Base-by-base conservation (phyloP, 2,888 invertebrate genomes). In the Tenthredo notha region DNA sequence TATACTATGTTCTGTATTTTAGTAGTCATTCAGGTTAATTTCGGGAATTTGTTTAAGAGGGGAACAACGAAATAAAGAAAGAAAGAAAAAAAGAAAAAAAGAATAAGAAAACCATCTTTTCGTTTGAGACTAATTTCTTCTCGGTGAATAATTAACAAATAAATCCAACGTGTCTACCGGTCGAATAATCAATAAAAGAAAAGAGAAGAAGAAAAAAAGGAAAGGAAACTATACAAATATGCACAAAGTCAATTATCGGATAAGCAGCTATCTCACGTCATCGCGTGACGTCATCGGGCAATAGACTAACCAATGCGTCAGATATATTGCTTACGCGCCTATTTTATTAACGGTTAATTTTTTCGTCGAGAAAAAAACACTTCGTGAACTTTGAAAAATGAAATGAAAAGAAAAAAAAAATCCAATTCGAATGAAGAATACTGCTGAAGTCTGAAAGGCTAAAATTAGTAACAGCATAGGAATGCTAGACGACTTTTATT, bases 11-110 rank as follows among this genome's bases (percentile, higher is more conserved):
- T 47, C 21, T 47, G 29, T n/a, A 47, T 70, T 70, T 70, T n/a
- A 29, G 33, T 37, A 33, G 25, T 70, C 70, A 70, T 70, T 70
- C 70, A 61, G 61, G 25, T 61, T 61, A 25, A 61, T 54, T 54
- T 54, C n/a, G 54, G n/a, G 54, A 54, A 54, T n/a, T 54, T 10
- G 6, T 6, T 61, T 10, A 25, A 12, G 2, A 25, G 25, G 25
- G 10, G 25, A 25, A 25, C 0, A 25, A 12, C 25, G 21, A 25
- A 10, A 25, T 0, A 61, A 10, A 21, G n/a, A 58, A 6, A 58
- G 1, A 21, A 21, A 9, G 0, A 25, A 21, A 61, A 25, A 61
- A 25, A 25, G 2, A 61, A 25, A 25, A 9, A 50, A 50, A 18
- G 37, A 37, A 37, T 7, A 37, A 37, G 7, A 37, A 37, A 37